Base-by-base conservation (phyloP, 2,113 vertebrate genomes). In the Platichthys stellatus region DNA sequence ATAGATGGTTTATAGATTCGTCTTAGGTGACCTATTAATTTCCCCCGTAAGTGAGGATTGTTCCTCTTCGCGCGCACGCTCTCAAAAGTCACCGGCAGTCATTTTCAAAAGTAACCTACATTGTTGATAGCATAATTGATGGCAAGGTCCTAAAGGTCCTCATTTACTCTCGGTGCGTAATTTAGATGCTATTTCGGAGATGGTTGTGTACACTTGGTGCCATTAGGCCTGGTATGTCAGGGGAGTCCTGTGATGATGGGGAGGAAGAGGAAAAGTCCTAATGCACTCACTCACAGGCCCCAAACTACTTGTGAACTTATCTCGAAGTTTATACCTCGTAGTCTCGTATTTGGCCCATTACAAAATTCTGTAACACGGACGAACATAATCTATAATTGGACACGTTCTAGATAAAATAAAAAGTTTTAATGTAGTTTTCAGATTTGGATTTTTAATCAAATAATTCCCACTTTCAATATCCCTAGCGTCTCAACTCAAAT, bases 91-190 rank as follows among this genome's bases (percentile, higher is more conserved):
- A 80, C 72, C 74, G 78, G 83, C 28, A 63, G 61, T 51, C 51
- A 61, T 81, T 88, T 80, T 66, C 69, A 76, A 88, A 85, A 84
- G 66, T 77, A 89, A 80, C 72, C 78, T 60, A 81, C 72, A 81
- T 82, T 73, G 69, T 61, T 86, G 82, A 83, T 82, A 85, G 68
- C 69, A 82, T 88, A 84, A 90, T 85, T 85, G 83, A 86, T 82
- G 68, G 35, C 51, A 64, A 63, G 67, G 76, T 80, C 80, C 69
- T 76, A 66, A 60, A 88, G 80, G 74, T 88, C 78, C 80, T 58
- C 76, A 79, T 89, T 91, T 88, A 64, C 80, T 70, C 75, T 68
- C 74, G 24, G 57, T 72, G 84, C 80, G 75, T 86, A 86, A 91
- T 89, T 86, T 86, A 75, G 79, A 75, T 53, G 68, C 71, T 86